These are phyloP conservation scores for Gopherus evgoodei DNA, from an alignment of 2,113 vertebrate species.

Conservation along the genomic window DNA sequence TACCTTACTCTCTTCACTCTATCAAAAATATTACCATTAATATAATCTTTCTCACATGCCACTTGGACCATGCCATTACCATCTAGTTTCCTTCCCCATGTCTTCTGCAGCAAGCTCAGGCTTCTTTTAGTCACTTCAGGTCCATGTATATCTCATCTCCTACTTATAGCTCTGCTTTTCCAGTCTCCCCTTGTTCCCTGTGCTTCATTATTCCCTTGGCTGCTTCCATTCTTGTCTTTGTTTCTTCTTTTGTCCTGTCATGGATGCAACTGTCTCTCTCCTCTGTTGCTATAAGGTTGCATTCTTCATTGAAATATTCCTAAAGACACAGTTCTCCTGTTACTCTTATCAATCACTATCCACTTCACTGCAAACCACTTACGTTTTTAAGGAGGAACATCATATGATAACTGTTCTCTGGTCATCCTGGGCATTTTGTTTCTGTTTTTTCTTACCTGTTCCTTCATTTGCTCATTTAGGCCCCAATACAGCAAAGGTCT, in stretches of 20 bases:
- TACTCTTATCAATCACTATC: neutral
- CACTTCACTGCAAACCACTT: neutral
- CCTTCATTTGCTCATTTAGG: neutral
- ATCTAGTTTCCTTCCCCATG: neutral
- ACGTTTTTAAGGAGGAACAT: neutral
- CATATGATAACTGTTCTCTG: neutral
- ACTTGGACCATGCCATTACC: neutral
- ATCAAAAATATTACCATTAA: neutral
- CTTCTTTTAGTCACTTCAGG: neutral
- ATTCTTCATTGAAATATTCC: neutral
- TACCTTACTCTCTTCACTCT: neutral
- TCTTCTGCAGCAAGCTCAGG: neutral
- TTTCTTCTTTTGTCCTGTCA: neutral
- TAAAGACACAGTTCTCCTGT: neutral
- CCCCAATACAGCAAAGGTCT: neutral
- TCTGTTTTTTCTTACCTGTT: neutral
- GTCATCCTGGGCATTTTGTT: neutral
- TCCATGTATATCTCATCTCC: neutral
- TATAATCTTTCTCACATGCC: neutral
- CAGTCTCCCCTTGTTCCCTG: neutral
- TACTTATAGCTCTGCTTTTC: neutral
- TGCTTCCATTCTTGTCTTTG: fast-evolving
- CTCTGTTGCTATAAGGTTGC: neutral
- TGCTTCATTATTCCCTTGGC: neutral
- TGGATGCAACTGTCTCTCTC: neutral